Evolutionary conservation across 2,888 invertebrate genomes (phyloP).

Genomic region (Trachelus troglodyta): DNA sequence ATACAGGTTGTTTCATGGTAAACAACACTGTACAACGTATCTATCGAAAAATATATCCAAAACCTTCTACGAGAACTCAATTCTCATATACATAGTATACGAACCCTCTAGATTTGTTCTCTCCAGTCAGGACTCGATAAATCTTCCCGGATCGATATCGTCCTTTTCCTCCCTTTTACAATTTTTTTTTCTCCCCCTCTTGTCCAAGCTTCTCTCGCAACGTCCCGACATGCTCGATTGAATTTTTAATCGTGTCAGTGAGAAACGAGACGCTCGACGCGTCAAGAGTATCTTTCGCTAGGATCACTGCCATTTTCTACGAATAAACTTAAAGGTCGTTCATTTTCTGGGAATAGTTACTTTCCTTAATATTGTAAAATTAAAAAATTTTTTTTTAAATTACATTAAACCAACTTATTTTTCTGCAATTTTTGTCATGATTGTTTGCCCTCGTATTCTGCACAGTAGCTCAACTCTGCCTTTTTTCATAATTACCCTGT

Average conservation of each 20-base stretch:
- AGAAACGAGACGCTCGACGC: not conserved
- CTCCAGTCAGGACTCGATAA: not conserved
- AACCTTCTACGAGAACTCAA: not conserved
- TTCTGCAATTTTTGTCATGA: not conserved
- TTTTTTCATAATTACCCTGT: not conserved
- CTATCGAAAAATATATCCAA: not conserved
- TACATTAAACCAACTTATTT: not conserved
- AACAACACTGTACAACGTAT: not conserved
- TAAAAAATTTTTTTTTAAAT: not conserved
- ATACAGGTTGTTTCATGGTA: not conserved
- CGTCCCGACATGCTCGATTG: not conserved
- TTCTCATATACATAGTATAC: not conserved
- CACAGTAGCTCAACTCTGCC: not conserved
- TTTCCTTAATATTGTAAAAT: not conserved
- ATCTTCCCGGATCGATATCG: not conserved
- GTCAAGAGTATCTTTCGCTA: not conserved
- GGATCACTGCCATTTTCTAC: not conserved
- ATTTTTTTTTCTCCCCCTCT: not conserved
- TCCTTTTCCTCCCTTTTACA: not conserved
- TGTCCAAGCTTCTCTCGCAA: not conserved
- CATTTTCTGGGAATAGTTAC: not conserved
- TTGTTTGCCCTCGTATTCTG: not conserved
- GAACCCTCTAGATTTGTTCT: not conserved
- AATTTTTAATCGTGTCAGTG: conserved; percentile 5
- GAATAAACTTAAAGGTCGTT: not conserved